phyloP scores from a whole-genome alignment of 1,140 invertebrate species.

The Trichogramma pretiosum region DNA sequence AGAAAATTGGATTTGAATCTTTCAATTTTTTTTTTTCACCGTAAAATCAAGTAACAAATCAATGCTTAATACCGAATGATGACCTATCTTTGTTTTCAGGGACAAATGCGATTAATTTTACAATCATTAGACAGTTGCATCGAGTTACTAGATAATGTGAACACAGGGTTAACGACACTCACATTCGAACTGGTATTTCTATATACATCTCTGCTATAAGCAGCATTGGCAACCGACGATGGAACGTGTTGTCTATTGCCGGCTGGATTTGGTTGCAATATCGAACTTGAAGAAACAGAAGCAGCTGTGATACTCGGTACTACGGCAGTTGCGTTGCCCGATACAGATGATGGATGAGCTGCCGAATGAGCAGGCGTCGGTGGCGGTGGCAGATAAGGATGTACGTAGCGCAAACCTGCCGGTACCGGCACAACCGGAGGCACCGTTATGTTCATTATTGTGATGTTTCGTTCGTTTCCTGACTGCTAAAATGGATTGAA shows the following conservation, averaged over 20 bases:
- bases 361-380: constrained; percentile 9
- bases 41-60: too few species aligned
- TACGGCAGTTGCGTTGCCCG: constrained; percentile 20
- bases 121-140: too few species aligned
- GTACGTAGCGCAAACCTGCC: constrained; percentile 38
- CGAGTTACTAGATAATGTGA: too few species aligned
- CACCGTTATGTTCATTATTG: constrained; percentile 20
- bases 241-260: constrained; percentile 11
- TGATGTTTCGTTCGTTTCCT: constrained; percentile 12
- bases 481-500: constrained; percentile 6
- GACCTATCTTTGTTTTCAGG: too few species aligned
- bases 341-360: constrained; percentile 6
- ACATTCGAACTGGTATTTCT: constrained; percentile 38
- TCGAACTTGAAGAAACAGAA: constrained; percentile 14
- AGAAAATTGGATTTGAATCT: too few species aligned
- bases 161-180: too few species aligned
- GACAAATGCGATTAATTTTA: too few species aligned
- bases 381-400: constrained; percentile 36
- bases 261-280: constrained; percentile 6
- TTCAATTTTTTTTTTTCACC: too few species aligned
- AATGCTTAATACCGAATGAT: too few species aligned
- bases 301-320: constrained; percentile 19
- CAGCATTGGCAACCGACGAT: constrained; percentile 18
- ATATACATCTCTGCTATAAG: constrained; percentile 37
- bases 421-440: constrained; percentile 26